Conservation (phyloP, 1,140 invertebrate genomes). For the Streblospio benedicti region DNA sequence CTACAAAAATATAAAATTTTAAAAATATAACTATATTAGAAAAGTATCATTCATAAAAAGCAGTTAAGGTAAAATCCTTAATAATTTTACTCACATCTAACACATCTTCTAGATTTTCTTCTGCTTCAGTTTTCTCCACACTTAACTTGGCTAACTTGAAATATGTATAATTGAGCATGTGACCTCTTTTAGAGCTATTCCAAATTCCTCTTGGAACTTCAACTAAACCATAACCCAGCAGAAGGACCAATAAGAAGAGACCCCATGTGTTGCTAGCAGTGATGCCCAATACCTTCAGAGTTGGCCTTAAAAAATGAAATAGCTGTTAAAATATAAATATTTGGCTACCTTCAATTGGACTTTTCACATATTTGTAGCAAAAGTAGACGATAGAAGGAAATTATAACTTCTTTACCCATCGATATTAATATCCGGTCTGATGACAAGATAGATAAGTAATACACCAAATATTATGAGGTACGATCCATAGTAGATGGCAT, state of each 20-base stretch:
- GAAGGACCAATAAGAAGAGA: slow-evolving; percentile 82
- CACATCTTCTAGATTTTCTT: slow-evolving; percentile 86
- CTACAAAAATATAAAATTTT: slow-evolving; percentile 25
- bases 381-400: too few species aligned
- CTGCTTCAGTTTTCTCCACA: slow-evolving; percentile 91
- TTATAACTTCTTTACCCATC: slow-evolving; percentile 60
- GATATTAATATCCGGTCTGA: slow-evolving; percentile 77
- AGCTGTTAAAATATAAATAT: too few species aligned
- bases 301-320: slow-evolving; percentile 55
- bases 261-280: slow-evolving; percentile 99
- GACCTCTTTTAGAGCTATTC: slow-evolving; percentile 62
- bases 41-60: too few species aligned
- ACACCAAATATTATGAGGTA: slow-evolving; percentile 92
- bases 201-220: slow-evolving; percentile 85
- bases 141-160: slow-evolving; percentile 96
- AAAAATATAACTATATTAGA: background rate
- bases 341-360: too few species aligned
- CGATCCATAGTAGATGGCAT: slow-evolving; percentile 96
- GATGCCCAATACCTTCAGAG: slow-evolving; percentile 93
- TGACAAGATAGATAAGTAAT: slow-evolving; percentile 86
- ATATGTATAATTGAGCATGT: slow-evolving; percentile 72
- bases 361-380: too few species aligned
- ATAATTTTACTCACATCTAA: slow-evolving; percentile 65
- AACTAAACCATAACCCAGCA: slow-evolving; percentile 93
- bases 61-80: too few species aligned